Base-by-base conservation (phyloP, 1,140 invertebrate species). In the Ceratina calcarata region DNA sequence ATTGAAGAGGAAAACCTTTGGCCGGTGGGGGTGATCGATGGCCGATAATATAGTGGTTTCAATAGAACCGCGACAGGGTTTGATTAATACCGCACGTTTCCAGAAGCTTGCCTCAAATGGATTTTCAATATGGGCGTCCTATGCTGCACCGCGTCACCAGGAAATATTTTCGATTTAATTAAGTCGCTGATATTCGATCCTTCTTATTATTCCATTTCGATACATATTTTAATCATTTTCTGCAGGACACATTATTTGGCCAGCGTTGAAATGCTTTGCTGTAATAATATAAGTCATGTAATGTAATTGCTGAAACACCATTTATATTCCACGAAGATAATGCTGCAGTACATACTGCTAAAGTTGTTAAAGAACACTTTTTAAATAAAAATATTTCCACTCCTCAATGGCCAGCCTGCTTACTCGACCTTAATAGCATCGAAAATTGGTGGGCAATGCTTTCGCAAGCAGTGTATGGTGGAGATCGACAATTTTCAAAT, bases 1-100 rank as follows among this genome's bases (percentile, higher is more conserved):
- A 69, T 77, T 70, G 75, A 27, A 69, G 67, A 37, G 66, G 24
- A n/a, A 22, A 32, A 45, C 15, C 20, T 49, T 37, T 18, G 69
- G n/a, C 58, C 45, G 13, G 18, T 12, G 37, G 49, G 2, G 32
- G 37, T 45, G 37, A 45, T n/a, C 32, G 65, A 15, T 76, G 55
- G 49, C 55, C 22, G 57, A 53, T 57, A 45, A 68, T 64, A 24
- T 49, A 51, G 20, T 32, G 65, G 55, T 32, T 27, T 58, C 32
- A 55, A 66, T 18, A 16, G 57, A 15, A 60, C 74, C 53, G 65
- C 32, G 53, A 58, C 64, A 13, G 61, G 22, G 74, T 51, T 76
- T 76, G 74, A 76, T 68, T 68, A 76, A 76, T 76, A 76, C 62
- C 62, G 20, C 27, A 55, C 64, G 24, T 32, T 68, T 8, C 65